phyloP scores from a whole-genome alignment of 2,797 vertebrate species.

The Cynodonichthys magdalenae region DNA sequence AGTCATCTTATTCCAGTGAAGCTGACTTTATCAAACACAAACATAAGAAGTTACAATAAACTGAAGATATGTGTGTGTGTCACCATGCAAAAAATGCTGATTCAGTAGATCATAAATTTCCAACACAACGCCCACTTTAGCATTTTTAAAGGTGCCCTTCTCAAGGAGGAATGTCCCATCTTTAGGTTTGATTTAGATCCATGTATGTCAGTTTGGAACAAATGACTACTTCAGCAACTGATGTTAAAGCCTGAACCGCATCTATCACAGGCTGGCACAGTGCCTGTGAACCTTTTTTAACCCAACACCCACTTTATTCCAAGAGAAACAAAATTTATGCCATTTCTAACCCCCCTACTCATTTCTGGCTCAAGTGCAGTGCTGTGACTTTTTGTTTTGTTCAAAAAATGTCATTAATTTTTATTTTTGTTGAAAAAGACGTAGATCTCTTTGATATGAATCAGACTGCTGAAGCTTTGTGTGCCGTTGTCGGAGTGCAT shows the following conservation, averaged over 20 bases:
- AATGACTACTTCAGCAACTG: constrained; percentile 68
- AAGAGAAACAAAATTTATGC: constrained; percentile 39
- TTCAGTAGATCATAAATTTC: constrained; percentile 43
- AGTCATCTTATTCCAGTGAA: neutral
- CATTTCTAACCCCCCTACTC: constrained; percentile 10
- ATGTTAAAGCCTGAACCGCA: constrained; percentile 64
- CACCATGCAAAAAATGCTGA: constrained; percentile 41
- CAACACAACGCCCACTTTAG: constrained; percentile 39
- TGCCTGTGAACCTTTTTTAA: constrained; percentile 61
- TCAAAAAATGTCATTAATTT: constrained; percentile 26
- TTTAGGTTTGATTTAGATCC: constrained; percentile 65
- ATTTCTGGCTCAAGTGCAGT: constrained; percentile 33
- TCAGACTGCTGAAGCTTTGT: constrained; percentile 55
- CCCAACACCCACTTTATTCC: constrained; percentile 55
- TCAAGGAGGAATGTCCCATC: constrained; percentile 50
- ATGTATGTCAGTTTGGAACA: constrained; percentile 61
- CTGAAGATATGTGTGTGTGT: constrained; percentile 32
- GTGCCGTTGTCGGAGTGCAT: constrained; percentile 46
- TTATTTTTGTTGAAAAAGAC: constrained; percentile 29
- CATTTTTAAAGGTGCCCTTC: constrained; percentile 70
- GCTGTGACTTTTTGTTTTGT: constrained; percentile 50
- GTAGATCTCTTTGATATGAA: constrained; percentile 54
- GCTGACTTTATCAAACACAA: neutral
- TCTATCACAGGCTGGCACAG: constrained; percentile 72
- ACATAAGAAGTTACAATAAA: constrained; percentile 24